Percentiles rank a stretch among this genome's conserved stretches.
Evolutionary conservation across 2,888 invertebrate genomes (phyloP).

Genomic region (Galeruca laticollis): DNA sequence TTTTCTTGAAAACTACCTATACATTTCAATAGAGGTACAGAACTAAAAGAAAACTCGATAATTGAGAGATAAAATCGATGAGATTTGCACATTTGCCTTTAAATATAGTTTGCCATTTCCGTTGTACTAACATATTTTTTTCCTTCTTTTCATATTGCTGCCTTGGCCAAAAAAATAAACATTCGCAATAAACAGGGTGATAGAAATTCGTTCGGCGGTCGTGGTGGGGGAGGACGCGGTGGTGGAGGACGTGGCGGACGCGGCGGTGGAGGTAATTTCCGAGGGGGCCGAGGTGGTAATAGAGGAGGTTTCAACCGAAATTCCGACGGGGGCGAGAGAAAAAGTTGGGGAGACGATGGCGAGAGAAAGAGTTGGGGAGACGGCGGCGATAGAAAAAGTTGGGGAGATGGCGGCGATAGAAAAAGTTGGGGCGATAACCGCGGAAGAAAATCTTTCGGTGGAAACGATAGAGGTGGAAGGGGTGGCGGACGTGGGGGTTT

Average conservation of each 20-base stretch:
- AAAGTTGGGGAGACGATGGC: constrained; percentile 43
- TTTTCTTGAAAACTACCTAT: constrained; percentile 3
- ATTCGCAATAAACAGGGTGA: constrained; percentile 27
- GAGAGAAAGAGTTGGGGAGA: constrained; percentile 30
- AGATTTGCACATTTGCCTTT: constrained; percentile 60
- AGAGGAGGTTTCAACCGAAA: constrained; percentile 24
- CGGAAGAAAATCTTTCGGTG: constrained; percentile 45
- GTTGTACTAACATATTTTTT: constrained; percentile 63
- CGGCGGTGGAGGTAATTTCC: constrained; percentile 26
- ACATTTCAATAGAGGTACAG: no score
- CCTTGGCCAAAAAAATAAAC: constrained; percentile 23
- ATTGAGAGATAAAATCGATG: constrained; percentile 16
- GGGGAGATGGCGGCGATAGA: constrained; percentile 45
- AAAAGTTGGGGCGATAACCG: constrained; percentile 55
- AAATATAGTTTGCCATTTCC: constrained; percentile 56
- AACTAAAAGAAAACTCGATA: no score
- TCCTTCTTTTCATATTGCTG: constrained; percentile 56
- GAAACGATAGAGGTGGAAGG: constrained; percentile 50
- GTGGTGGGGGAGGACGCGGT: constrained; percentile 45
- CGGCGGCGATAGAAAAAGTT: constrained; percentile 37
- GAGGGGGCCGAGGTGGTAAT: constrained; percentile 31
- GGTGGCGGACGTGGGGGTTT: constrained; percentile 56
- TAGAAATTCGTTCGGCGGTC: constrained; percentile 53
- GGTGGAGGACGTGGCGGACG: constrained; percentile 29
- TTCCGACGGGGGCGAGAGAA: constrained; percentile 25